Evolutionary conservation across 2,797 vertebrate species (phyloP).

Genomic region (Leptoclinus maculatus): DNA sequence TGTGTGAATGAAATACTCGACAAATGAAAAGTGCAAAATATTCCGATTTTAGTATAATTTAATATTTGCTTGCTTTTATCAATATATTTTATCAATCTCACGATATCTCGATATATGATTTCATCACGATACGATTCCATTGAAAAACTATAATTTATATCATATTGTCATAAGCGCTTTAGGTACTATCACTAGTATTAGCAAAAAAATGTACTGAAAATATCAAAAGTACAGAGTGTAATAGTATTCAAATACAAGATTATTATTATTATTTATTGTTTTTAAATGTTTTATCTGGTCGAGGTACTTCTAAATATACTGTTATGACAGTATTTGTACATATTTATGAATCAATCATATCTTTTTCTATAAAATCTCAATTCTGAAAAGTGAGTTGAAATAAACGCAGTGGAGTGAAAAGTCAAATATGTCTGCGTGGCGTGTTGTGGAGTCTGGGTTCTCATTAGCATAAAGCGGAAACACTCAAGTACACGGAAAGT

Average conservation of each 20-base stretch:
- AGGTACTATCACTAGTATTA: background rate
- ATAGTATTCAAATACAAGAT: background rate
- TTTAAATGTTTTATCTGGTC: background rate
- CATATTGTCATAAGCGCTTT: background rate
- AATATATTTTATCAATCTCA: background rate
- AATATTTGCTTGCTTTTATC: background rate
- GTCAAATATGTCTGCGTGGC: background rate
- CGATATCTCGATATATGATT: background rate
- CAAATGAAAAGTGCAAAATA: background rate
- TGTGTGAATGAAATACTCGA: background rate
- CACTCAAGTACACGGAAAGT: no score
- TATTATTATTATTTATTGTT: background rate
- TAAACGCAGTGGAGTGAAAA: background rate
- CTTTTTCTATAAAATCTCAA: background rate
- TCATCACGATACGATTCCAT: background rate
- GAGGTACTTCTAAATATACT: background rate
- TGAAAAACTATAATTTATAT: background rate
- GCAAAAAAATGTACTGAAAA: background rate
- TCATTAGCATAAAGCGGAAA: background rate
- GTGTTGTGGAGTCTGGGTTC: background rate
- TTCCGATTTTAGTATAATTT: background rate
- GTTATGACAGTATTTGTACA: no score
- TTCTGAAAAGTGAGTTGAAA: constrained; percentile 1
- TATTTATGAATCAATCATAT: background rate
- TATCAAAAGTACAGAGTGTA: background rate